Evolutionary conservation across 2,113 vertebrate species (phyloP).

Genomic region (Hydropotes inermis): DNA sequence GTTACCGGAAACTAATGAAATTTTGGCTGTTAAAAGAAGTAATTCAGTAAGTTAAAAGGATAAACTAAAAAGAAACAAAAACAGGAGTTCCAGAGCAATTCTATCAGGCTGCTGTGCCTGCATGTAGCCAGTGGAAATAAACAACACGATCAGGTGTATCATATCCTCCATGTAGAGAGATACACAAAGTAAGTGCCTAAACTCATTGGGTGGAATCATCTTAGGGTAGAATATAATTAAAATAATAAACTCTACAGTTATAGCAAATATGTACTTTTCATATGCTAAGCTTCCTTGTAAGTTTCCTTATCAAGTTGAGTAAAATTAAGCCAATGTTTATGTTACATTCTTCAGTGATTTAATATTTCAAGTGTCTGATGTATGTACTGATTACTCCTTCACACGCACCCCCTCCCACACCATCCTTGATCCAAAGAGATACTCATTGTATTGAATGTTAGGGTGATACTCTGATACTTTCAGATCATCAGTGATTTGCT

Average conservation of each 20-base stretch:
- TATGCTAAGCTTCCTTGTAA: background rate
- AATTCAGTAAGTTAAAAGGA: background rate
- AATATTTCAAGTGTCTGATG: background rate
- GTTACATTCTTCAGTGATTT: background rate
- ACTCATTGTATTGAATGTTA: background rate
- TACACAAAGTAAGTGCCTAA: background rate
- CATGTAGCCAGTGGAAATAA: background rate
- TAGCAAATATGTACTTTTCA: background rate
- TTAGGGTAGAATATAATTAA: background rate
- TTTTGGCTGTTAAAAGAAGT: background rate
- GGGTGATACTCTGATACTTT: background rate
- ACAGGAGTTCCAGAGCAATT: background rate
- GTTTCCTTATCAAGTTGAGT: background rate
- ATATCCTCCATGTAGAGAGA: background rate
- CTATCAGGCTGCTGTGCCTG: background rate
- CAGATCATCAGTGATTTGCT: background rate
- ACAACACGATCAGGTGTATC: background rate
- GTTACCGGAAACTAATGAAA: background rate
- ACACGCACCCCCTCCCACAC: fast-evolving
- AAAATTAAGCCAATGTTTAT: background rate
- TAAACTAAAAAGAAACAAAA: background rate
- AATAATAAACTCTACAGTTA: background rate
- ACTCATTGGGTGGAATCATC: background rate
- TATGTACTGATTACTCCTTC: background rate
- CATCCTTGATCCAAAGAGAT: background rate